Conservation (phyloP, 2,888 invertebrate species). For the Bellardia pandia region DNA sequence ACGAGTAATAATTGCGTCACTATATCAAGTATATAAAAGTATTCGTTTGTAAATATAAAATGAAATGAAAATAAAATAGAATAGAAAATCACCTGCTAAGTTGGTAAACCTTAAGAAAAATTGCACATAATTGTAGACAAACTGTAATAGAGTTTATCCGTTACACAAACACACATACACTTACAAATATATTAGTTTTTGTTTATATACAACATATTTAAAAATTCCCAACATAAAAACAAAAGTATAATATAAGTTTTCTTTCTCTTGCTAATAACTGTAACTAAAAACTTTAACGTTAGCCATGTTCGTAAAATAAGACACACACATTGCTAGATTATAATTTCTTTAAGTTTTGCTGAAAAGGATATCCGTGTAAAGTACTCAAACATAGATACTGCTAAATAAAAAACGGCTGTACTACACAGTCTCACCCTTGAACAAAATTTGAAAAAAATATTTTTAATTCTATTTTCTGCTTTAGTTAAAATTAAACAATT, state of each 20-base stretch:
- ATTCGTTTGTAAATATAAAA: neutral
- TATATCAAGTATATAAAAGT: constrained; percentile 39
- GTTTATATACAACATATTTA: constrained; percentile 33
- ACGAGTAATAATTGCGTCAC: constrained; percentile 51
- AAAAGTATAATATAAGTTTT: neutral
- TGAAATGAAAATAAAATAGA: neutral
- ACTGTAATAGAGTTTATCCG: neutral
- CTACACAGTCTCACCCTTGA: neutral
- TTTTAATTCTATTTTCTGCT: no score
- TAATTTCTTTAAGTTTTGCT: neutral
- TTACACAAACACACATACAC: neutral
- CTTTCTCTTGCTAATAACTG: neutral
- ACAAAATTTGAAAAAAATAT: no score
- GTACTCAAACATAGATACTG: neutral
- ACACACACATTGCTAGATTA: neutral
- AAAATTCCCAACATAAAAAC: constrained; percentile 41
- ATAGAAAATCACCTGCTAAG: constrained; percentile 28
- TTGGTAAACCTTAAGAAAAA: constrained; percentile 28
- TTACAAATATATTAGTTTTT: neutral
- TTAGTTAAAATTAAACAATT: no score
- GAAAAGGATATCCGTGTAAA: constrained; percentile 59
- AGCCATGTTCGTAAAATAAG: neutral
- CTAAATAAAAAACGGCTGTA: neutral
- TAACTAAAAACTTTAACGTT: constrained; percentile 19
- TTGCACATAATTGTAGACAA: constrained; percentile 24